Evolutionary conservation across 2,797 vertebrate genomes (phyloP).

Genomic region (Sebastes taczanowskii): DNA sequence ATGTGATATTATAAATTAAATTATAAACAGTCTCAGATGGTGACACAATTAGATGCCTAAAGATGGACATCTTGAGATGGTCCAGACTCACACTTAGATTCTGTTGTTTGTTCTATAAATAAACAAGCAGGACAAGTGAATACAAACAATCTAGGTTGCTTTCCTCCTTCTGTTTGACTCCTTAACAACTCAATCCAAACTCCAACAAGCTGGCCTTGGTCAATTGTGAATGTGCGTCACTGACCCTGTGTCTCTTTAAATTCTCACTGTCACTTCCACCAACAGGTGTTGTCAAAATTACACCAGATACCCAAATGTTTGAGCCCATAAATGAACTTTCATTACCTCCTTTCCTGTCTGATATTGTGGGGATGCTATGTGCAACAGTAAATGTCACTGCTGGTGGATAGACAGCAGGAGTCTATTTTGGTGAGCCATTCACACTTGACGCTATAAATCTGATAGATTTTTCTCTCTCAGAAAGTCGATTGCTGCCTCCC

Average conservation of each 20-base stretch:
- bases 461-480: conserved; percentile 64
- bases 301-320: conserved; percentile 17
- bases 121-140: background rate
- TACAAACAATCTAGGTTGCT: background rate
- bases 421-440: conserved; percentile 77
- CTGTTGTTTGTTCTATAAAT: conserved; percentile 20
- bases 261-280: conserved; percentile 16
- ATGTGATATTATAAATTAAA: background rate
- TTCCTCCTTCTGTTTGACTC: conserved; percentile 10
- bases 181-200: conserved; percentile 12
- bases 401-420: conserved; percentile 33
- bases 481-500: conserved; percentile 27
- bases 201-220: background rate
- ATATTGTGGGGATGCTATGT: conserved; percentile 54
- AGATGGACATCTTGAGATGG: conserved; percentile 6
- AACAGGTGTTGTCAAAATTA: conserved; percentile 56
- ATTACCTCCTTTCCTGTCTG: conserved; percentile 53
- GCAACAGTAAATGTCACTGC: conserved; percentile 61
- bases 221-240: conserved; percentile 16
- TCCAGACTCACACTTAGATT: background rate
- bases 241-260: conserved; percentile 35
- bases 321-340: conserved; percentile 62
- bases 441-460: conserved; percentile 78
- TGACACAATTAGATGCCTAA: background rate
- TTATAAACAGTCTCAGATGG: background rate